Base-by-base conservation (phyloP, 2,113 vertebrate genomes). In the Herpailurus yagouaroundi region DNA sequence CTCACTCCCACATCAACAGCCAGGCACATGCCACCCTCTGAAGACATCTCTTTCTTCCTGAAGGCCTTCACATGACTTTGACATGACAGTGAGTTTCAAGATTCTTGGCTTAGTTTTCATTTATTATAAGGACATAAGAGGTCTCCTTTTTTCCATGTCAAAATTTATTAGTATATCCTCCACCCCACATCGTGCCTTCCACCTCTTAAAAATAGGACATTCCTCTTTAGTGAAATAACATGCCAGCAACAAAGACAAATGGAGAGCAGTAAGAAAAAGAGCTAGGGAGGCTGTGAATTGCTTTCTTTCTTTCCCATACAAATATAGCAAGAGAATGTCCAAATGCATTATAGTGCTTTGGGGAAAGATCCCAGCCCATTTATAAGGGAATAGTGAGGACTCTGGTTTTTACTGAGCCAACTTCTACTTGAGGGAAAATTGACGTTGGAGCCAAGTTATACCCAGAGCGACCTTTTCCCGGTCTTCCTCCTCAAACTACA, bases 131-230 rank as follows among this genome's bases (percentile, higher is more conserved):
- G 79, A 93, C 93, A 89, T 88, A 84, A 64, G 68, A 92, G 38
- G 63, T 81, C 83, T 94, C 38, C 60, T 77, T 95, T 84, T 93
- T 88, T 96, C 69, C 83, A 94, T 45, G 41, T 95, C 64, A 97
- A 91, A 94, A 96, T 74, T 81, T 98, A 97, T 97, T 98, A 95
- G 95, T 31, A 73, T 97, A 97, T 96, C 96, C 94, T 95, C 96
- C 97, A 96, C 89, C 92, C 96, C 95, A 96, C 87, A 95, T 93
- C 93, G 38, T 97, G 92, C 88, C 76, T 96, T 96, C 94, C 14
- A 94, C 64, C 81, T 92, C 97, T 97, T 97, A 98, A 98, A 98
- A 98, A 97, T 96, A 98, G 94, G 90, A 98, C 97, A 98, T 98
- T 98, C 98, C 76, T 97, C 97, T 97, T 96, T 63, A 95, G 96